Evolutionary conservation across 2,113 vertebrate genomes (phyloP), one percentile per base, ranked within the genome.

Genomic region (Suncus etruscus): DNA sequence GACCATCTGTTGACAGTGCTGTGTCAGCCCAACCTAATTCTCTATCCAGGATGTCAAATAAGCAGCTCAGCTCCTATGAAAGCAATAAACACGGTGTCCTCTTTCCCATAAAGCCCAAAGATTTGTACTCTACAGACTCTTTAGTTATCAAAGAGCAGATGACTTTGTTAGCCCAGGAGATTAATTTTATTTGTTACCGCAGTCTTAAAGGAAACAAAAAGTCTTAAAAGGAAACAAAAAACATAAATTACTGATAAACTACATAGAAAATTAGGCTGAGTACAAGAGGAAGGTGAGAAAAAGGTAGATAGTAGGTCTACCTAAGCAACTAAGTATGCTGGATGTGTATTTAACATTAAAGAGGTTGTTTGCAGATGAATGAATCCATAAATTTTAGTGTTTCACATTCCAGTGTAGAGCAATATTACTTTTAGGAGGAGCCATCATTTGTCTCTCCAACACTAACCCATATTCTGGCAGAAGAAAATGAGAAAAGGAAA

Each of bases 181-280:
- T 16, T 22, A 69, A 73, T 1, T 12, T 31, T 51, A 48, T 25
- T 50, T 90, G 54, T 86, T 68, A 32, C 8, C 15, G 75, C 39
- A 83, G 32, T 18, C 54, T 90, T 74, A 82, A 50, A 87, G 63
- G 66, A 84, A 86, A 65, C 12, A 54, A 66, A 22, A 66, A 66
- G 25, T 66, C 9, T 66, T 66, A 18, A 32, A 72, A 32, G 20
- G 16, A 72, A 32, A 32, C 69, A 72, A 10, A 50, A 86, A 91
- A 74, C 73, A 73, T 51, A 11, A 86, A 73, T 88, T 11, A 8
- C 18, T 31, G 31, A 77, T 24, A 74, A 50, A 45, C 54, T 72
- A 61, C 83, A 74, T 27, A 31, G 3, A 66, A 65, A 65, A 16
- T n/a, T 63, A 45, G 14, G 18, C 3, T 84, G 11, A 11, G 1